These are phyloP conservation scores for Zoanthus sociatus DNA, from an alignment of 92 coral and sea anemone species.

Conservation along the genomic window DNA sequence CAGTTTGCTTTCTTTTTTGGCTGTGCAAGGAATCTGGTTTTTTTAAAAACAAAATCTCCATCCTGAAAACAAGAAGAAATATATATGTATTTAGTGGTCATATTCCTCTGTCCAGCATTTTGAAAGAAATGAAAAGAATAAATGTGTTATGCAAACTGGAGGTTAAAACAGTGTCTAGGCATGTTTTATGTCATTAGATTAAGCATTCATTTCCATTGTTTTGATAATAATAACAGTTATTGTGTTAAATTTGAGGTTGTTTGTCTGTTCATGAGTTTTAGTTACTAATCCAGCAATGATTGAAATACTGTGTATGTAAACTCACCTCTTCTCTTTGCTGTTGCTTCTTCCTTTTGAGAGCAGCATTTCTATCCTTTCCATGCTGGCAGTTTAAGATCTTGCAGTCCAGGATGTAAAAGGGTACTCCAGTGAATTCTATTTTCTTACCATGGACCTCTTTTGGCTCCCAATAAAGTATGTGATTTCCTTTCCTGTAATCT, in stretches of 20 bases:
- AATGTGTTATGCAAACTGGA: too few species aligned
- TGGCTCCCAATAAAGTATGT: slow-evolving; percentile 61
- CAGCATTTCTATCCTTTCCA: slow-evolving; percentile 57
- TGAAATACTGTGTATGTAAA: not conserved
- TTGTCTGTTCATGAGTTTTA: not conserved
- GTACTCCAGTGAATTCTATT: slow-evolving; percentile 50
- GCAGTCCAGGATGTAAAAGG: slow-evolving; percentile 45
- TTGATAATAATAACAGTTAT: too few species aligned
- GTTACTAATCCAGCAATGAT: not conserved
- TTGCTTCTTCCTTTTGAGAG: slow-evolving; percentile 44
- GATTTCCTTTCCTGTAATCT: slow-evolving; percentile 42
- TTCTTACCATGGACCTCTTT: slow-evolving; percentile 54
- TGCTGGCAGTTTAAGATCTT: slow-evolving; percentile 52
- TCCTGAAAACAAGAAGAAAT: slow-evolving; percentile 22
- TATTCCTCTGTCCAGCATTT: not conserved
- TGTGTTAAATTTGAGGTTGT: too few species aligned
- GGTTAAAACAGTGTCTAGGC: too few species aligned
- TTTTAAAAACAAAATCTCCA: slow-evolving; percentile 47
- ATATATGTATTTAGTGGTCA: not conserved
- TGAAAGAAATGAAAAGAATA: too few species aligned
- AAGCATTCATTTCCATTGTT: too few species aligned
- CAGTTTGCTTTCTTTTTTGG: slow-evolving; percentile 46
- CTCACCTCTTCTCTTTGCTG: slow-evolving; percentile 35
- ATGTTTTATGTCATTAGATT: too few species aligned
- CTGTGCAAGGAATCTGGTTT: slow-evolving; percentile 42